A percentile compares a stretch with the other conserved stretches of the same genome.
Evolutionary conservation across 2,797 vertebrate genomes (phyloP).

Genomic region (Falco peregrinus): DNA sequence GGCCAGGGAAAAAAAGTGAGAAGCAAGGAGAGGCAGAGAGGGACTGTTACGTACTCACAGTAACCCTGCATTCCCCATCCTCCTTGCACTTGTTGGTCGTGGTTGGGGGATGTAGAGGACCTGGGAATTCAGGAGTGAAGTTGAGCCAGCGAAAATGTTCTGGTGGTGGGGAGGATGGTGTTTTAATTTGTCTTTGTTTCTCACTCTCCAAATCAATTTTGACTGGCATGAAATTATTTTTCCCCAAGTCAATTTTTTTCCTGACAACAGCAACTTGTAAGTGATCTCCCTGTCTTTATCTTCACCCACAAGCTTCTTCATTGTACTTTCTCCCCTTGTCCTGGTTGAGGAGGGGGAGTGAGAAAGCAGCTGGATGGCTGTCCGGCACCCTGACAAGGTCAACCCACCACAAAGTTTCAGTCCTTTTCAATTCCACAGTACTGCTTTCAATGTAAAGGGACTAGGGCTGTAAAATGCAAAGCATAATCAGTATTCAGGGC

Average conservation of each 20-base stretch:
- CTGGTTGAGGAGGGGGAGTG: neutral
- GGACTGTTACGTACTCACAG: neutral
- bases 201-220: neutral
- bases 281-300: neutral
- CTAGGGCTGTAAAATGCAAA: neutral
- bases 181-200: neutral
- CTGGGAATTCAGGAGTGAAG: neutral
- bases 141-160: neutral
- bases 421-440: neutral
- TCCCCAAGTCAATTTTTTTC: neutral
- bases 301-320: neutral
- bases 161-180: neutral
- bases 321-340: neutral
- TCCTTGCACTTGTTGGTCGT: rapidly evolving
- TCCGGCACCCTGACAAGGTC: neutral
- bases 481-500: neutral
- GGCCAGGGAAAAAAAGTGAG: neutral
- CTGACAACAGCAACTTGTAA: neutral
- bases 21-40: neutral
- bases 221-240: neutral
- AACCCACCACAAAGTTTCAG: neutral
- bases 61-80: neutral
- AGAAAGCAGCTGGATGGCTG: neutral
- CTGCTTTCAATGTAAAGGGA: neutral
- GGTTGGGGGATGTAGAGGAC: neutral